Base-by-base conservation (phyloP, 2,797 vertebrate genomes). In the Onychomys leucogaster region DNA sequence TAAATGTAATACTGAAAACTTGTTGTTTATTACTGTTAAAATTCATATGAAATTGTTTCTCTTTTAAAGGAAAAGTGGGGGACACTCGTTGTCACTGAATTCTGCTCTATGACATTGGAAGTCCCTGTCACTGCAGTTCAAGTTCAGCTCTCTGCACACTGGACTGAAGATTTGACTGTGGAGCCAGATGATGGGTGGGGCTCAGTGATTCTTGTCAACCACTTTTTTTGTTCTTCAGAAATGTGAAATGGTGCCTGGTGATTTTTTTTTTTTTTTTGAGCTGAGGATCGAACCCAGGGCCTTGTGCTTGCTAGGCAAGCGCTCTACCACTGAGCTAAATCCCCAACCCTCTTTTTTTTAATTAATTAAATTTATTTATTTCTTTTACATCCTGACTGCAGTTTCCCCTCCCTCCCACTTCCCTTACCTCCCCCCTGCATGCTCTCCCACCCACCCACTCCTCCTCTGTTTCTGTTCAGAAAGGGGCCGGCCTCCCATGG, bases 221-320 rank as follows among this genome's bases (percentile, higher is more conserved):
- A 78, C 83, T 77, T 83, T 57, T 73, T 52, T 94, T 2, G 49
- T 85, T 65, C 97, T 96, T 5, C 98, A 99, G 99, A 96, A 99
- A 98, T 73, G 98, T 99, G 98, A 99, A 98, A 96, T 99, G 99
- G 97, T 99, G 99, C 98, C 98, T 99, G 97, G 98, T 99, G 49
- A 12, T 49, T 49, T 11, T 49, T 49, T 49, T 49, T 49, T 49
- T 49, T 49, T 49, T 46, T n/a, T n/a, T n/a, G n/a, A n/a, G n/a
- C n/a, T n/a, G n/a, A n/a, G n/a, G n/a, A n/a, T n/a, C n/a, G n/a
- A n/a, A n/a, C n/a, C n/a, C n/a, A n/a, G n/a, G n/a, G n/a, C n/a
- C n/a, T n/a, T n/a, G n/a, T n/a, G n/a, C n/a, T n/a, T n/a, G n/a
- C n/a, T n/a, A n/a, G n/a, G n/a, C n/a, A n/a, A n/a, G n/a, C n/a